Evolutionary conservation across 2,797 vertebrate genomes (phyloP).

Genomic region (Potorous gilbertii): DNA sequence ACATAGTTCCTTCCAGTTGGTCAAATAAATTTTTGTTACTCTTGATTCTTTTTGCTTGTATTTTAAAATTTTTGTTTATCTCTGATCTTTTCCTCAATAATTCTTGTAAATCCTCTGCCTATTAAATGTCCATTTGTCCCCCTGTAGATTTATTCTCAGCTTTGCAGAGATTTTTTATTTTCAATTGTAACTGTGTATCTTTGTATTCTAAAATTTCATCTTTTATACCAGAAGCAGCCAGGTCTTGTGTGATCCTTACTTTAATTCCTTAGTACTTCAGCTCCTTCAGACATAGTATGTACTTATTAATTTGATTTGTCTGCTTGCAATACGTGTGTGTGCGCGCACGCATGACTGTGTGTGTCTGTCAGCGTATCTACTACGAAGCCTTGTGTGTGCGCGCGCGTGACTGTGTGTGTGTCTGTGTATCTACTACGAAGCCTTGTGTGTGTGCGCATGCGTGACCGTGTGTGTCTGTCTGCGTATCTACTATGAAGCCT

Average conservation of each 20-base stretch:
- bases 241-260: neutral
- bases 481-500: neutral
- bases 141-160: neutral
- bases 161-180: neutral
- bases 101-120: neutral
- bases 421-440: too few relatives aligned
- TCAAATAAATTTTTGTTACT: neutral
- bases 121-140: neutral
- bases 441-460: too few relatives aligned
- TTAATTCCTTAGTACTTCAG: neutral
- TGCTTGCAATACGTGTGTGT: neutral
- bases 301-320: neutral
- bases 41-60: neutral
- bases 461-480: too few relatives aligned
- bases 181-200: neutral
- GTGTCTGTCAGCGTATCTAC: too few relatives aligned
- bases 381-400: too few relatives aligned
- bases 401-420: too few relatives aligned
- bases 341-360: too few relatives aligned
- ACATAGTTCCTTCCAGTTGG: too few relatives aligned
- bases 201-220: neutral
- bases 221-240: neutral
- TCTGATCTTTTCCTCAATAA: neutral
- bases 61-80: neutral
- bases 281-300: neutral